These are phyloP conservation scores for Laothoe populi DNA, from an alignment of 2,888 invertebrate species.

Conservation along the genomic window DNA sequence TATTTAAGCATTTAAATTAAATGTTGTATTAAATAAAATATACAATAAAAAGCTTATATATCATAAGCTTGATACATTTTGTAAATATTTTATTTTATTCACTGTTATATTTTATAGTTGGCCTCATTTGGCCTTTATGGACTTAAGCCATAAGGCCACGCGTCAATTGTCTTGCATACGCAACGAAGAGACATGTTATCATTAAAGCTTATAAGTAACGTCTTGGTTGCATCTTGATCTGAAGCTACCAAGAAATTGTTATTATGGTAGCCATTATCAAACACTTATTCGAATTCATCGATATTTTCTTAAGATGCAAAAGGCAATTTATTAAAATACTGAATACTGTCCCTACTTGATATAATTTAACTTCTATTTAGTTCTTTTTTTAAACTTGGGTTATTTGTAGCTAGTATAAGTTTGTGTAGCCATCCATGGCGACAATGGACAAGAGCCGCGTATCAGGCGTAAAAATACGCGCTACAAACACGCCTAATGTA, in stretches of 20 bases:
- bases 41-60: not conserved
- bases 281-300: not conserved
- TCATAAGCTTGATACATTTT: too few relatives aligned
- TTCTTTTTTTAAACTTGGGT: too few relatives aligned
- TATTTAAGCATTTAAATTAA: not conserved
- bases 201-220: not conserved
- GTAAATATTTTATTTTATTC: conserved; percentile 21
- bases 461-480: too few relatives aligned
- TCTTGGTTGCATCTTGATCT: not conserved
- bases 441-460: too few relatives aligned
- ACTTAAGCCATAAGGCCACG: conserved; percentile 1
- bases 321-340: too few relatives aligned
- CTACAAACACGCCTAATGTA: too few relatives aligned
- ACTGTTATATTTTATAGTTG: conserved; percentile 12
- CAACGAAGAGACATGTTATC: not conserved
- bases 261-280: not conserved
- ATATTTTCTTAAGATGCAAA: too few relatives aligned
- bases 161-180: conserved; percentile 13
- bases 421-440: too few relatives aligned
- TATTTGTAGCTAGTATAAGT: too few relatives aligned
- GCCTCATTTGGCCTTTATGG: conserved; percentile 33
- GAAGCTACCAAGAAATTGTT: not conserved
- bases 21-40: not conserved
- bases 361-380: too few relatives aligned
- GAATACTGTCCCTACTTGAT: too few relatives aligned